Base-by-base conservation (phyloP, 2,113 vertebrate species). In the Callaeas wilsoni region DNA sequence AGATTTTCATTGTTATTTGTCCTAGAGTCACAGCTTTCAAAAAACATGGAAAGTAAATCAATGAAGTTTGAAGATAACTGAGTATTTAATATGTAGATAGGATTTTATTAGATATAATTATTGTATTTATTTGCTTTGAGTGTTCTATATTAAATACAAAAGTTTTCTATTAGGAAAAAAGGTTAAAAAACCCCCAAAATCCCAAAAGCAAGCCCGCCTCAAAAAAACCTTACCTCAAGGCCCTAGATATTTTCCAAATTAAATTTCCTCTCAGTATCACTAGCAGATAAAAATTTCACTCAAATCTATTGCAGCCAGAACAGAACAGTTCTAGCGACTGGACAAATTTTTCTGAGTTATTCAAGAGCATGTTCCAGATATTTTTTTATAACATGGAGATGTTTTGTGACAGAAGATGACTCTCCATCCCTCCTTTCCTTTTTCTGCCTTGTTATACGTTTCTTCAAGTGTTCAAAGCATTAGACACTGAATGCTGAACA, bases 1-100 rank as follows among this genome's bases (percentile, higher is more conserved):
- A 82, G 15, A 46, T 94, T 84, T 95, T 95, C 65, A 86, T 87
- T 94, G 81, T 96, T 90, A 53, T 89, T 97, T 96, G 80, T 67
- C 65, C 65, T 83, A 84, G 67, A 73, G 89, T 95, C 75, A 65
- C 80, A 85, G 56, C 69, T 92, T 92, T 97, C 85, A 94, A 96
- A 97, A 76, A 93, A 87, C 63, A 89, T 32, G 37, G 79, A 85
- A 89, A 93, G 39, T 73, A 95, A 91, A 86, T 95, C 23, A 53
- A 70, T 21, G 10, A 87, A 89, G 39, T 91, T 93, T 90, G 77
- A 92, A 94, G 65, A 32, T 30, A 41, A 56, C 39, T 6, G 17
- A 41, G 75, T 83, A 50, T 90, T 90, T 88, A 1, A 26, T 84
- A 65, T 20, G 5, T 73, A 71, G 87, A 22, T 73, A 69, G 60